Base-by-base conservation (phyloP, 1,140 invertebrate species). In the Cylas formicarius region DNA sequence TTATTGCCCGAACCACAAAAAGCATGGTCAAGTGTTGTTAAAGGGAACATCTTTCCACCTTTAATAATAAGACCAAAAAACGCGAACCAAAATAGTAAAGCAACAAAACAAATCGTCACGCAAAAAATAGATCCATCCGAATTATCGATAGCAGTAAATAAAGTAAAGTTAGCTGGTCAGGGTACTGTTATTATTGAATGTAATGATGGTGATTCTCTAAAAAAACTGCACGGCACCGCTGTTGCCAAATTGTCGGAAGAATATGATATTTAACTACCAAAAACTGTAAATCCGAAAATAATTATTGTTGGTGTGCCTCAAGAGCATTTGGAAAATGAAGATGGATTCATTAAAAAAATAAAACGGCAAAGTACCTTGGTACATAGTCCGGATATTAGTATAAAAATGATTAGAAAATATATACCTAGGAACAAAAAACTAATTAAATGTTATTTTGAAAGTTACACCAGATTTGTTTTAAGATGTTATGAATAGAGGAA, bases 161-260 rank as follows among this genome's bases (percentile, higher is more conserved):
- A 33, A 18, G 6, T 33, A n/a, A 35, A 43, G 27, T 9, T 32
- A 8, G 41, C 27, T 14, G 17, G 31, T 23, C 36, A 43, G 13
- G 31, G 41, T 10, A 11, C 20, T 34, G 23, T 43, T 14, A 3
- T 42, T 42, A 37, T 35, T 16, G 42, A 36, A 24, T 44, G 42
- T 18, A 37, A 24, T 23, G 42, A 44, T 39, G 29, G 31, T 5
- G 27, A 45, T 21, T 45, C 24, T 10, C 18, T 38, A 20, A 6
- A 45, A 45, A 45, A 28, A 45, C 35, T 45, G 13, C 22, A 39
- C 36, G 17, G 29, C 16, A 39, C 28, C 13, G 35, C 35, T 14
- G 35, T 22, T 6, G 24, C 17, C 9, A 35, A 45, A 45, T 22
- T 45, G 8, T 14, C 43, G 8, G 35, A 2, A n/a, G 26, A 28